Evolutionary conservation across 2,113 vertebrate species (phyloP).

Genomic region (Dendrocopos noguchii): DNA sequence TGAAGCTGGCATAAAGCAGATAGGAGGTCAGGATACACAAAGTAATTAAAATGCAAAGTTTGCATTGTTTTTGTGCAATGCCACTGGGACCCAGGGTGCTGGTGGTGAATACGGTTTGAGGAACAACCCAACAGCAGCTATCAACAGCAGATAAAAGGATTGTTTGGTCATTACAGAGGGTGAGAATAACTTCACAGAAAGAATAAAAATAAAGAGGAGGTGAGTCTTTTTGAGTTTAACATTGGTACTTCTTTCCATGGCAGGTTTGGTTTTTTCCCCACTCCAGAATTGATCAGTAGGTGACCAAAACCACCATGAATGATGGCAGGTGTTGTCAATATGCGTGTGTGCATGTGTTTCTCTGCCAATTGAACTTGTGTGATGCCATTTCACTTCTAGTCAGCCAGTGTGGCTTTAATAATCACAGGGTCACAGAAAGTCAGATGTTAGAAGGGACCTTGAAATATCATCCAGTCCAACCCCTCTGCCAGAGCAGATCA

Average conservation of each 20-base stretch:
- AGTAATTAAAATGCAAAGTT: slow-evolving; percentile 61
- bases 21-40: slow-evolving; percentile 32
- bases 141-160: slow-evolving; percentile 40
- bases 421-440: too few relatives aligned
- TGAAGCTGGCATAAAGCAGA: slow-evolving; percentile 25
- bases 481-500: too few relatives aligned
- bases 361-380: background rate
- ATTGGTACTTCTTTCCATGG: background rate
- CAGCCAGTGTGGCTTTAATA: background rate
- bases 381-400: background rate
- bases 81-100: background rate
- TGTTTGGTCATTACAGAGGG: background rate
- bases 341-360: background rate
- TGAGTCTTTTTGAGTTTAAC: background rate
- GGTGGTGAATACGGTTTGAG: background rate
- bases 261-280: background rate
- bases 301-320: background rate
- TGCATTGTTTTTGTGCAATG: slow-evolving; percentile 55
- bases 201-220: background rate
- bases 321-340: background rate
- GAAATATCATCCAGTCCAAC: too few relatives aligned
- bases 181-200: background rate
- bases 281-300: background rate
- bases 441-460: too few relatives aligned
- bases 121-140: slow-evolving; percentile 15